Conservation (phyloP, 1,140 invertebrate genomes). For the Drosophila lacertosa region DNA sequence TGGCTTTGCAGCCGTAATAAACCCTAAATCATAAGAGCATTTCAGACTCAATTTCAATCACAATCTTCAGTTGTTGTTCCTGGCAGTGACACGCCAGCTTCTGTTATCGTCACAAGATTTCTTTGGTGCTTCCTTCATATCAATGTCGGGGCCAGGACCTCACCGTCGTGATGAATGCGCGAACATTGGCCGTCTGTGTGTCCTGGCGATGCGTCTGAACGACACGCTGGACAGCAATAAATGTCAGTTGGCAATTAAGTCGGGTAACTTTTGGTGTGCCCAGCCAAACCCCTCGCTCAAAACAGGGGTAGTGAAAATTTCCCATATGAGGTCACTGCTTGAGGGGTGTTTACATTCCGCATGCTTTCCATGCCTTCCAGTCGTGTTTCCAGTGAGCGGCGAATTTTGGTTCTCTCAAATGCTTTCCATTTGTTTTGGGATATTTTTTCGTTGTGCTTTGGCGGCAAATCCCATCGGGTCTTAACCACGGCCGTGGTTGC, state of each 20-base stretch:
- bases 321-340: conserved; percentile 46
- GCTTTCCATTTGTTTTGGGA: conserved; percentile 65
- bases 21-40: not conserved
- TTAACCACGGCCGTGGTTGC: conserved; percentile 11
- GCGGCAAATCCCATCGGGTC: conserved; percentile 31
- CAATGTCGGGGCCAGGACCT: conserved; percentile 21
- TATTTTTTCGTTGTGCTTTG: conserved; percentile 51
- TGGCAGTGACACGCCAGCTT: conserved; percentile 36
- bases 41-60: conserved; percentile 3
- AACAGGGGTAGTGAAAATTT: conserved; percentile 26
- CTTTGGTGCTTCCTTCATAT: conserved; percentile 32
- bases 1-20: too few species aligned
- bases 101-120: conserved; percentile 43
- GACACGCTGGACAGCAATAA: conserved; percentile 58
- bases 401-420: conserved; percentile 8
- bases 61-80: conserved; percentile 19
- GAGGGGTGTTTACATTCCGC: conserved; percentile 25
- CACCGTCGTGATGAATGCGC: conserved; percentile 38
- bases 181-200: conserved; percentile 20
- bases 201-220: conserved; percentile 17
- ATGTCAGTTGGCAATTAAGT: conserved; percentile 64
- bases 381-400: conserved; percentile 40
- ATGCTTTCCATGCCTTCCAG: conserved; percentile 6
- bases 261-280: conserved; percentile 8
- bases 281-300: not conserved